Conservation (phyloP, 1,140 invertebrate species). For the Hestina assimilis region DNA sequence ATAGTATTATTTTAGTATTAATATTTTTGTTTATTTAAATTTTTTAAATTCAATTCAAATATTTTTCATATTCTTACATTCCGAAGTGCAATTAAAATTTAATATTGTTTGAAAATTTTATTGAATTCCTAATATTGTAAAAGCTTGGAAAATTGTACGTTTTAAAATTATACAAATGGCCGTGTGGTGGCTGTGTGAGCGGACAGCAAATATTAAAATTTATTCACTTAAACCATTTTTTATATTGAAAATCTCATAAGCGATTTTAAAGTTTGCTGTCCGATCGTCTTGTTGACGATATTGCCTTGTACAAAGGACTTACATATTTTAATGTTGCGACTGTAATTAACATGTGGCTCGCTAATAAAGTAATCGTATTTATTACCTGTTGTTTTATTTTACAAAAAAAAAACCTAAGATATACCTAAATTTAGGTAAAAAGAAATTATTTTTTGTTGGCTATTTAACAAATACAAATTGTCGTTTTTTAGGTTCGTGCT, state of each 20-base stretch:
- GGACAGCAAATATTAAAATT: background rate
- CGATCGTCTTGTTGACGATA: constrained; percentile 29
- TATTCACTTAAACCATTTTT: no score
- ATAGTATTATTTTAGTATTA: constrained; percentile 15
- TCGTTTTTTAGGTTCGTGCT: no score
- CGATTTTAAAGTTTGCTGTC: constrained; percentile 7
- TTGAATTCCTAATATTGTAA: no score
- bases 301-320: constrained; percentile 65
- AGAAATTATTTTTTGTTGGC: no score
- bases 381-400: constrained; percentile 33
- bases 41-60: background rate
- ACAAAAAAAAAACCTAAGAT: no score
- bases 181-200: background rate
- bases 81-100: no score
- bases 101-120: no score
- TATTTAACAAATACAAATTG: no score
- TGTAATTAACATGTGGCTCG: constrained; percentile 53
- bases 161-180: no score
- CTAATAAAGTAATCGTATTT: constrained; percentile 58
- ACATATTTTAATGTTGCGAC: constrained; percentile 39
- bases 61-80: constrained; percentile 11
- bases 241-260: background rate
- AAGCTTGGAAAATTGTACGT: no score
- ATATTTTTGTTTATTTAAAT: constrained; percentile 6
- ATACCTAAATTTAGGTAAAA: no score